Percentiles rank a stretch among this genome's conserved stretches.
Conservation (phyloP, 53 echinoderm and acorn worm genomes). For the Apostichopus leukothele region DNA sequence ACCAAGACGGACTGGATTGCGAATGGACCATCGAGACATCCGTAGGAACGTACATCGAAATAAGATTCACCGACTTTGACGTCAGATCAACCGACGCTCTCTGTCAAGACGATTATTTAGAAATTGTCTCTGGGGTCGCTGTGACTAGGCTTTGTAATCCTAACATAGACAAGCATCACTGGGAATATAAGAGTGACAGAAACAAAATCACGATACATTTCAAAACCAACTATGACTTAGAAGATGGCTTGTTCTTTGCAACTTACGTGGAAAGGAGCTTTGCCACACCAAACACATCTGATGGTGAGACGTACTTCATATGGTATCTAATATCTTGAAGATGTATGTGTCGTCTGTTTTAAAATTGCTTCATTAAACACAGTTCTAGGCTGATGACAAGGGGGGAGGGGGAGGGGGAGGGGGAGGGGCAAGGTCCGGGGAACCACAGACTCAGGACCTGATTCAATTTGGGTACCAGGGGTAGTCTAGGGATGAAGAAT, state of each 20-base stretch:
- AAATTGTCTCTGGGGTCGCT: not conserved
- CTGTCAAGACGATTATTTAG: slow-evolving; percentile 19
- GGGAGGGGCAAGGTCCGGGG: too few species aligned
- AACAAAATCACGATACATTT: not conserved
- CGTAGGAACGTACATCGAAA: not conserved
- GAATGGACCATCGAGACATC: slow-evolving; percentile 13
- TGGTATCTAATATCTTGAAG: too few species aligned
- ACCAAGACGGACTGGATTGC: slow-evolving; percentile 1
- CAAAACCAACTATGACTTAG: not conserved
- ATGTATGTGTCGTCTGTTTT: too few species aligned
- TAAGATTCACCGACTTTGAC: slow-evolving; percentile 9
- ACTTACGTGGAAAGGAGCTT: slow-evolving; percentile 19
- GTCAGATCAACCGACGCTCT: not conserved
- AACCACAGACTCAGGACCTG: too few species aligned
- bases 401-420: too few species aligned
- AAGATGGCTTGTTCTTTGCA: not conserved
- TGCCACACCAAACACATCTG: not conserved
- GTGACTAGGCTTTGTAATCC: not conserved
- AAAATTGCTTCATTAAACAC: too few species aligned
- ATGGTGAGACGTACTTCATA: not conserved
- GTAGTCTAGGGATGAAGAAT: too few species aligned
- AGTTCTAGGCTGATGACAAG: too few species aligned
- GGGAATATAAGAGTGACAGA: not conserved
- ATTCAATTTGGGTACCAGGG: too few species aligned
- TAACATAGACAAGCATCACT: not conserved